phyloP scores from a whole-genome alignment of 2,888 invertebrate species.

The Troides oblongomaculatus region DNA sequence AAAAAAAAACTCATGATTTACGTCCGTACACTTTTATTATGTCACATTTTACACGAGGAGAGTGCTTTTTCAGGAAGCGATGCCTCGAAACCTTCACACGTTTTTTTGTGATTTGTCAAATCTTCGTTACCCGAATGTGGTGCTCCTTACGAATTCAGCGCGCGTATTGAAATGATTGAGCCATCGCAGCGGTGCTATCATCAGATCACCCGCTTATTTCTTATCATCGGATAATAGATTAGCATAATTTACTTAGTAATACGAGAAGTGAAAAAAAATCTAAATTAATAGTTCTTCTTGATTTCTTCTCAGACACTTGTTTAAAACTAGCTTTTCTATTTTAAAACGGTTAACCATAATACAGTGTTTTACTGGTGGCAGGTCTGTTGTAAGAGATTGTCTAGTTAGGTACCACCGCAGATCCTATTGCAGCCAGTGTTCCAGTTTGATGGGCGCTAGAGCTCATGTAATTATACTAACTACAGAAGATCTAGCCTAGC shows the following conservation, averaged over 20 bases:
- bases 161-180: constrained; percentile 34
- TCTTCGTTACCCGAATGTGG: constrained; percentile 37
- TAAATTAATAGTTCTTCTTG: too few species aligned
- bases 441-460: too few species aligned
- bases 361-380: too few species aligned
- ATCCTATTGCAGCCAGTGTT: too few species aligned
- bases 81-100: constrained; percentile 12
- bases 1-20: not conserved
- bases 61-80: constrained; percentile 8
- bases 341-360: too few species aligned
- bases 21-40: not conserved
- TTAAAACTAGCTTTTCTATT: too few species aligned
- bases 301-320: too few species aligned
- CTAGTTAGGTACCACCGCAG: too few species aligned
- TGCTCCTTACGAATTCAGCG: constrained; percentile 39
- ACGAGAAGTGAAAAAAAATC: too few species aligned
- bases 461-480: too few species aligned
- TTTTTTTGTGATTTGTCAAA: constrained; percentile 38
- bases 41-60: not conserved
- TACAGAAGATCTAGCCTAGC: too few species aligned
- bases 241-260: not conserved
- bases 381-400: too few species aligned
- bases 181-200: constrained; percentile 48
- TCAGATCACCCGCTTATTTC: constrained; percentile 1
- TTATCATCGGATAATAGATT: not conserved